Base-by-base conservation (phyloP, 2,113 vertebrate genomes). In the Platichthys stellatus region DNA sequence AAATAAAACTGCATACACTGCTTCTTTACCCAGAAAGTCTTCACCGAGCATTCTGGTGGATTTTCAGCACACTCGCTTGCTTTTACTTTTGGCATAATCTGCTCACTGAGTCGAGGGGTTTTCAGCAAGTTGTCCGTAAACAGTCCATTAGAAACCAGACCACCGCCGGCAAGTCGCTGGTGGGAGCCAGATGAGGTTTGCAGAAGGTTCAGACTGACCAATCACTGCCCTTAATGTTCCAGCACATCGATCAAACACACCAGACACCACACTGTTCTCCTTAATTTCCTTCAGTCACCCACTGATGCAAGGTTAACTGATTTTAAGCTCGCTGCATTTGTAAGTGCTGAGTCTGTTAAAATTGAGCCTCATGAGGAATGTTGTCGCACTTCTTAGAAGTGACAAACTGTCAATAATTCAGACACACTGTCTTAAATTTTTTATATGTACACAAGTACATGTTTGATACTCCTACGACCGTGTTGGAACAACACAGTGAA, bases 321-420 rank as follows among this genome's bases (percentile, higher is more conserved):
- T 86, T 82, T 76, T 51, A 63, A 23, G 51, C 72, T 72, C 63
- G 43, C 60, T 10, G 11, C 65, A n/a, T 54, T 54, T 54, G 66
- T 8, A 82, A 88, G 79, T 81, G 83, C 84, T 74, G 72, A 54
- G n/a, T 78, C 82, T 83, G 73, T 85, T 59, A 75, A 75, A 86
- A 88, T 74, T 75, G 57, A 88, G 83, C 76, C 78, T 79, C 66
- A 43, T 69, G 58, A 90, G 88, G 91, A 93, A 91, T 92, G 91
- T 85, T 90, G 81, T 76, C 80, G 78, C 90, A 92, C 91, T 91
- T 92, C 88, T 92, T 88, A 89, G 90, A 92, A 92, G 91, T 86
- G 87, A 84, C 78, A 71, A 61, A 61, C 54, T 63, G 57, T 83
- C 63, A 73, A 76, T 81, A 82, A 72, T 82, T 86, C 80, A 83